phyloP scores from a whole-genome alignment of 2,888 invertebrate species.

The Drosophila buzzatii region DNA sequence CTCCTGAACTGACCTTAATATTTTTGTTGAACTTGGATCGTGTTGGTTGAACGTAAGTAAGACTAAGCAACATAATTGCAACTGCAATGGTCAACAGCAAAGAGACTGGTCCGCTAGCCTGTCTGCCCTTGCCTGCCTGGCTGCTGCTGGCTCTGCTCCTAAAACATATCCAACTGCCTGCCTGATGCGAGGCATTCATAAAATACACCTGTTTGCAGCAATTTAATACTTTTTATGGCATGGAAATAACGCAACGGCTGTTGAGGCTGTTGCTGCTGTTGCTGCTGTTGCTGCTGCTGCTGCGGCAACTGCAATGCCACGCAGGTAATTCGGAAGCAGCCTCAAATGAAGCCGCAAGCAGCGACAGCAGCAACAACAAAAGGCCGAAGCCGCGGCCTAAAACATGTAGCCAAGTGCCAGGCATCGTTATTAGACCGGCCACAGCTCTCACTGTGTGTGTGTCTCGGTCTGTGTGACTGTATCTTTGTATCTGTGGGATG shows the following conservation, averaged over 20 bases:
- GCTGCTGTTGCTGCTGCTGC: slow-evolving; percentile 28
- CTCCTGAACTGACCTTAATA: slow-evolving; percentile 36
- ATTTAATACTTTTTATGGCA: slow-evolving; percentile 79
- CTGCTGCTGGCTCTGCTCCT: slow-evolving; percentile 5
- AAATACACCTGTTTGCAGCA: slow-evolving; percentile 80
- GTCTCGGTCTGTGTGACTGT: slow-evolving; percentile 31
- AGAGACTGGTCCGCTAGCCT: slow-evolving; percentile 8
- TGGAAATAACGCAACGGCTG: slow-evolving; percentile 69
- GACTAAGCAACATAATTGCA: slow-evolving; percentile 54
- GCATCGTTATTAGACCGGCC: slow-evolving; percentile 76
- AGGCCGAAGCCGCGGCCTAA: slow-evolving; percentile 68
- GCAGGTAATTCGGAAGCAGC: slow-evolving; percentile 84
- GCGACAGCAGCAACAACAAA: slow-evolving; percentile 47
- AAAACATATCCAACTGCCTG: slow-evolving; percentile 7
- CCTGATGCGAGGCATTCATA: slow-evolving; percentile 60
- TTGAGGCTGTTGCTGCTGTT: slow-evolving; percentile 30
- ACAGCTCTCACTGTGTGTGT: slow-evolving; percentile 29
- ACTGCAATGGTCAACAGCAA: slow-evolving; percentile 20
- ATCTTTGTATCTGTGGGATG: slow-evolving; percentile 65
- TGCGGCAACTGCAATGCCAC: slow-evolving; percentile 66
- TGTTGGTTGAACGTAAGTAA: not conserved
- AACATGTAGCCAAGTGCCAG: slow-evolving; percentile 75
- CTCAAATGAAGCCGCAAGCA: slow-evolving; percentile 69
- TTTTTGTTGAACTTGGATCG: slow-evolving; percentile 7
- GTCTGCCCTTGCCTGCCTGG: not conserved